phyloP scores from a whole-genome alignment of 1,140 invertebrate species.

The Drosophila auraria region DNA sequence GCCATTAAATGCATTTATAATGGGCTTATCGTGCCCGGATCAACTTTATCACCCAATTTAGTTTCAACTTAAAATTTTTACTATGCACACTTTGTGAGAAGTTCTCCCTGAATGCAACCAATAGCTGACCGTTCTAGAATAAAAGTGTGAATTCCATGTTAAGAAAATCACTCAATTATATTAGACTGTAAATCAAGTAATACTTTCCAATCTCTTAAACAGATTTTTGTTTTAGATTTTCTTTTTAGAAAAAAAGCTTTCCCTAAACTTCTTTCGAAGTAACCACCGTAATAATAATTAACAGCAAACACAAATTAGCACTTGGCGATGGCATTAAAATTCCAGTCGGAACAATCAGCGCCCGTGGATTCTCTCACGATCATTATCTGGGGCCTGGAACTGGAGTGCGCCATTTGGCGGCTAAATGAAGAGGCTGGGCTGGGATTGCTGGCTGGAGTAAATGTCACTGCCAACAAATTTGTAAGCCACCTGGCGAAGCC shows the following conservation, averaged over 20 bases:
- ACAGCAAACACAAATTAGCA: constrained; percentile 69
- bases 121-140: not conserved
- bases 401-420: constrained; percentile 54
- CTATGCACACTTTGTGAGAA: constrained; percentile 56
- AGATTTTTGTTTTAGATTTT: not conserved
- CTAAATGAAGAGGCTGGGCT: constrained; percentile 41
- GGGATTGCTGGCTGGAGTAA: constrained; percentile 49
- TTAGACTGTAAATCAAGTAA: not conserved
- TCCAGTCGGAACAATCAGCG: constrained; percentile 60
- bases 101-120: not conserved
- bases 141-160: not conserved
- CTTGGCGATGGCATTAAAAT: constrained; percentile 70
- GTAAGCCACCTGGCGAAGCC: constrained; percentile 33
- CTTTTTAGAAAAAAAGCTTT: not conserved
- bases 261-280: not conserved
- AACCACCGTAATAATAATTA: constrained; percentile 60
- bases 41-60: constrained; percentile 80
- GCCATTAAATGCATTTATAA: constrained; percentile 82
- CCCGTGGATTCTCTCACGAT: constrained; percentile 75
- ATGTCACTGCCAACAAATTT: constrained; percentile 76
- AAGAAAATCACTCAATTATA: not conserved
- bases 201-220: no score
- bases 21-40: constrained; percentile 78
- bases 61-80: constrained; percentile 62
- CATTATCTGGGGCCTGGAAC: constrained; percentile 60